Conservation (phyloP, 64 coral and sea anemone species). For the Trachythela sp. region DNA sequence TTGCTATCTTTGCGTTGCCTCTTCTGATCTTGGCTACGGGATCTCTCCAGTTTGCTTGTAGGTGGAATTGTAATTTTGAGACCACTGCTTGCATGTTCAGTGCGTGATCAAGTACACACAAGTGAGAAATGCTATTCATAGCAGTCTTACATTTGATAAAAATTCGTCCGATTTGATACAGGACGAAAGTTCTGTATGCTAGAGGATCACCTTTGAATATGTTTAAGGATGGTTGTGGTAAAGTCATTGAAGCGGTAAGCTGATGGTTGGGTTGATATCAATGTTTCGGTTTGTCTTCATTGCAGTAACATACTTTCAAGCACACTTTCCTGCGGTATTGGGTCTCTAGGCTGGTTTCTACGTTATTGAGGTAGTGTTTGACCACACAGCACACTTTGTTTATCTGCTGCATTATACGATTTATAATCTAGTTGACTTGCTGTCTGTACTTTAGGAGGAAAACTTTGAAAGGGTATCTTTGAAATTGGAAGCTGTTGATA, state of each 20-base stretch:
- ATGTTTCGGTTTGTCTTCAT: background rate
- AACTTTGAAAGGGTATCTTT: too few relatives aligned
- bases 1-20: background rate
- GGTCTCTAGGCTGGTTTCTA: too few relatives aligned
- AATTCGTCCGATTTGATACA: background rate
- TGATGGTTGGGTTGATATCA: background rate
- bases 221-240: background rate
- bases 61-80: background rate
- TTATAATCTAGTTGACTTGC: background rate
- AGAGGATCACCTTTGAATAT: background rate
- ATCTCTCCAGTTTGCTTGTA: constrained; percentile 37
- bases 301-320: background rate
- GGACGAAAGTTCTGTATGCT: background rate
- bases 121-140: constrained; percentile 9
- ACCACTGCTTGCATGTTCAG: constrained; percentile 33
- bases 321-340: background rate
- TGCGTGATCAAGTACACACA: constrained; percentile 26
- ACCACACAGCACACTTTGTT: background rate
- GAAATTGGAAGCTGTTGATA: background rate
- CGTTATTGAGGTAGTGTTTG: background rate
- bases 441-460: background rate
- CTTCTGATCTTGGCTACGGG: constrained; percentile 19
- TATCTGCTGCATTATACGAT: background rate
- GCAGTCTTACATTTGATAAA: constrained; percentile 23
- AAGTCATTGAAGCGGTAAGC: constrained; percentile 12